Percentiles rank a stretch among this genome's conserved stretches.
Conservation (phyloP, 1,140 invertebrate species). For the Brachionus plicatilis region DNA sequence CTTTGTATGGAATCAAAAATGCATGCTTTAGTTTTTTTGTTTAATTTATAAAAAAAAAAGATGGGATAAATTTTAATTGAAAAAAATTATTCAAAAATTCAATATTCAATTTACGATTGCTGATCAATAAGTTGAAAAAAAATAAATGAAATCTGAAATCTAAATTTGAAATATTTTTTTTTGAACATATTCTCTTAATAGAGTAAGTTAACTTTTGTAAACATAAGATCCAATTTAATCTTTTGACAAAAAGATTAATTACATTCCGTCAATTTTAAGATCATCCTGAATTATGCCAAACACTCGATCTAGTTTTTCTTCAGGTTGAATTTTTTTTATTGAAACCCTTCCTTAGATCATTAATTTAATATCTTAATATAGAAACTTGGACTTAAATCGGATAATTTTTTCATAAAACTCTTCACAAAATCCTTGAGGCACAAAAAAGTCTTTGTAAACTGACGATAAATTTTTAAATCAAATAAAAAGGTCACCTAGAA, state of each 20-base stretch:
- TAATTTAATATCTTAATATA: neutral
- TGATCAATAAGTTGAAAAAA: no score
- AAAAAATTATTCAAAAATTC: no score
- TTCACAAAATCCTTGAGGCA: neutral
- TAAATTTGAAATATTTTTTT: neutral
- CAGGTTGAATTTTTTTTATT: neutral
- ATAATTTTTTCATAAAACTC: neutral
- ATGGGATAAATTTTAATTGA: neutral
- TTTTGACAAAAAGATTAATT: neutral
- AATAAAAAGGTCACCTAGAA: conserved; percentile 9
- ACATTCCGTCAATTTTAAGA: neutral
- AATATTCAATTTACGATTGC: no score
- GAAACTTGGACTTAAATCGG: neutral
- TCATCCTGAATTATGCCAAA: neutral
- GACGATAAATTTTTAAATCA: neutral
- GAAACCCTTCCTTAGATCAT: neutral
- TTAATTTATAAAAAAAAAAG: neutral
- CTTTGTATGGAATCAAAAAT: no score
- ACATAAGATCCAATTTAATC: neutral
- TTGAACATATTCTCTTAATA: neutral
- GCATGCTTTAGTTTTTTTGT: no score
- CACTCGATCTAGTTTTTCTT: neutral
- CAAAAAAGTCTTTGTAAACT: neutral
- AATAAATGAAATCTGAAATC: no score
- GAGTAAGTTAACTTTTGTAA: neutral